Percentiles rank a stretch among this genome's conserved stretches.
Evolutionary conservation across 2,113 vertebrate species (phyloP).

Genomic region (Neolamprologus ventralis): DNA sequence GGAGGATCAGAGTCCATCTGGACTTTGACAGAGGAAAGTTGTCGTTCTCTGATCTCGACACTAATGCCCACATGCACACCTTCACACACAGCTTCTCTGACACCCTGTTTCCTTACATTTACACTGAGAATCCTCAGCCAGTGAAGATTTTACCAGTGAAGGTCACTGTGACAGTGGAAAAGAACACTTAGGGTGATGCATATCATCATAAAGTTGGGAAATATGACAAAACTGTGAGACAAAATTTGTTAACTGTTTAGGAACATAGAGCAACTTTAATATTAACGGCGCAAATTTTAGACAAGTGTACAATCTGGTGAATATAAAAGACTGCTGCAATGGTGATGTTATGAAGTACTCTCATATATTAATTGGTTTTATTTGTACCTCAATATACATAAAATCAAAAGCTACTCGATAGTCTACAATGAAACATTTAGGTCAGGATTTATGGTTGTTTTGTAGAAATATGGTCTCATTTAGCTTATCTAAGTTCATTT

Average conservation of each 20-base stretch:
- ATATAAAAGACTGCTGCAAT: background rate
- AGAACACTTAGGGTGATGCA: background rate
- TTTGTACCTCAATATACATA: background rate
- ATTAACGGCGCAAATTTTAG: background rate
- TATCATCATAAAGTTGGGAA: background rate
- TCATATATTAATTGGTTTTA: background rate
- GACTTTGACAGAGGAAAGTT: slow-evolving; percentile 10
- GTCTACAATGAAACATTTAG: background rate
- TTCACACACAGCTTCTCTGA: slow-evolving; percentile 16
- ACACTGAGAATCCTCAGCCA: background rate
- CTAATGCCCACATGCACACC: slow-evolving; percentile 11
- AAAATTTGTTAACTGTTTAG: background rate
- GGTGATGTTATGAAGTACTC: background rate
- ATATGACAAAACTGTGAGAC: background rate
- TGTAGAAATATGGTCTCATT: background rate
- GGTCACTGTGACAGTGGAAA: background rate
- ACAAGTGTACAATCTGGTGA: background rate
- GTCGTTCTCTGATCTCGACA: background rate
- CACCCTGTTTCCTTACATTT: slow-evolving; percentile 28
- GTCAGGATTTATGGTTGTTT: background rate
- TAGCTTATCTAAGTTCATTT: background rate
- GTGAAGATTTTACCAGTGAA: slow-evolving; percentile 1
- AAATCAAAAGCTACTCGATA: background rate
- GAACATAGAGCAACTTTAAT: background rate
- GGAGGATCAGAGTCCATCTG: background rate